Base-by-base conservation (phyloP, 2,888 invertebrate species). In the Leucophenga montana region DNA sequence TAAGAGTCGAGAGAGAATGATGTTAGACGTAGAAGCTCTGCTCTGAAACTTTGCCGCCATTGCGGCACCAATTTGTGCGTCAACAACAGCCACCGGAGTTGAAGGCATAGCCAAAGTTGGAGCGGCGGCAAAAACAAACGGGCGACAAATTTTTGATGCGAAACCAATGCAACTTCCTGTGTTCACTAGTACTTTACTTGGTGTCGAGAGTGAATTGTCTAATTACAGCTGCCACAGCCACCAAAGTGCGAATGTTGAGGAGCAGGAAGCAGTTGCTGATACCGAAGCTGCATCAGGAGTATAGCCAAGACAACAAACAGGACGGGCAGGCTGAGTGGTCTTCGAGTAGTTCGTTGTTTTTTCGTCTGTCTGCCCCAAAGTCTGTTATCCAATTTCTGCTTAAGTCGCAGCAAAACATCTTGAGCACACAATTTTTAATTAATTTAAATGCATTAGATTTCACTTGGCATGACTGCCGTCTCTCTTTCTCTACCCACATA, bases 361-460 rank as follows among this genome's bases (percentile, higher is more conserved):
- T 46, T 64, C 73, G 71, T 72, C 72, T 33, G 73, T 69, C 75
- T 71, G 73, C 71, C 65, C 65, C 66, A 66, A 65, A 69, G 62
- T 69, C 33, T 33, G 33, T 33, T 33, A 33, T 33, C 33, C 73
- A 72, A 3, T 31, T 16, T 33, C 59, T 33, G 33, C 31, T 39
- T 33, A 65, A 65, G 65, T 65, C 65, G 77, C 78, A 75, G 82
- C 82, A 83, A 80, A 83, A 80, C 80, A 80, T 80, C 80, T 80
- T 83, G 82, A 80, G 80, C 83, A 80, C 80, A 33, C 33, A 33
- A 80, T 80, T 80, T 80, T 80, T 80, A 80, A 80, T 80, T 80
- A 80, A 80, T 80, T 80, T 80, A 80, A 80, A 80, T 83, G 80
- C 80, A 82, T 80, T 80, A 80, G 83, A 82, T 83, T 80, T 33